Base-by-base conservation (phyloP, 37 sponge, comb jelly and placozoan species). In the Beroe forskalii region DNA sequence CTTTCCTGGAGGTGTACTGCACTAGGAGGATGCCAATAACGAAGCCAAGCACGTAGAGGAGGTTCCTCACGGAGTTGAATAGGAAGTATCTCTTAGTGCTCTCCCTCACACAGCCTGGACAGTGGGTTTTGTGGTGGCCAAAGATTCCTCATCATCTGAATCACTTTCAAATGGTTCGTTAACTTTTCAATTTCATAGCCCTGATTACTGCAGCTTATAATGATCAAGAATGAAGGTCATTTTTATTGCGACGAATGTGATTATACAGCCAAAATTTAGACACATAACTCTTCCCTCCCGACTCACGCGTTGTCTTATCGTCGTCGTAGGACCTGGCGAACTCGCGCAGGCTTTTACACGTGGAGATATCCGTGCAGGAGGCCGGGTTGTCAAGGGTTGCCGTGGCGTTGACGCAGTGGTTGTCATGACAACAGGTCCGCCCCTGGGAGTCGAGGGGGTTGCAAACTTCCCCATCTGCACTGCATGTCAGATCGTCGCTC, bases 1-100 rank as follows among this genome's bases (percentile, higher is more conserved):
- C 86, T 44, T 80, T 80, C 0, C 86, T 4, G 43, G 86, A 44
- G 9, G 86, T 80, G 55, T 80, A 80, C 55, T 80, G 86, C 23
- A 37, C 86, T 4, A 80, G 86, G 14, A 80, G 55, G 24, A 80
- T 80, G 4, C 86, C 86, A 24, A 80, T 41, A 17, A 37, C 86
- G 20, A 80, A 80, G 24, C 86, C 86, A 2, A 44, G 28, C 25
- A 80, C 44, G 86, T 80, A 80, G 25, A 80, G 86, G 44, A 80
- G 24, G 20, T 80, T 80, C 3, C 86, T 2, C 0, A 80, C 55
- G 1, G 86, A 32, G 55, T 80, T 80, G 55, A 80, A 80, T 8
- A 43, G 4, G 55, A 33, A 44, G 55, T 43, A 80, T 24, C 19
- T 44, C 8, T 32, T 42, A 37, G 3, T 38, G 27, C 35, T 43